Conservation (phyloP, 2,888 invertebrate genomes). For the Synanthedon tipuliformis region DNA sequence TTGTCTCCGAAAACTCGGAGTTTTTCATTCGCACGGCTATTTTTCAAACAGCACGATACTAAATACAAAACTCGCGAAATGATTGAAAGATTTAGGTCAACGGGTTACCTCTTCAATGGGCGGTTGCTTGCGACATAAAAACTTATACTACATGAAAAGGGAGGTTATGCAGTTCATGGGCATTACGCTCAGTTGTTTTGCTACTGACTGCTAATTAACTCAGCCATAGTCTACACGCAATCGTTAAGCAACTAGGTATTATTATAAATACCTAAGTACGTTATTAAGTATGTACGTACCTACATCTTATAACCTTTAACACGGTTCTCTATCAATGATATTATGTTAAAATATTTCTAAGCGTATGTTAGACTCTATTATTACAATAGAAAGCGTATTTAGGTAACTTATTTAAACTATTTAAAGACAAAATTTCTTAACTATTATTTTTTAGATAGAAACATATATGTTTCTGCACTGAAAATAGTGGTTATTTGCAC, state of each 20-base stretch:
- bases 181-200: slow-evolving; percentile 28
- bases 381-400: too few relatives aligned
- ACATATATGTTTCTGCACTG: too few relatives aligned
- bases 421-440: too few relatives aligned
- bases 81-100: slow-evolving; percentile 60
- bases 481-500: too few relatives aligned
- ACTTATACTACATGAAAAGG: slow-evolving; percentile 19
- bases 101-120: slow-evolving; percentile 35
- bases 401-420: too few relatives aligned
- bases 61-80: slow-evolving; percentile 30
- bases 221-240: neutral
- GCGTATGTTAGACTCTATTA: too few relatives aligned
- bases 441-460: too few relatives aligned
- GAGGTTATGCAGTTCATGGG: slow-evolving; percentile 39
- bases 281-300: too few relatives aligned
- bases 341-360: too few relatives aligned
- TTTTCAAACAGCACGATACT: slow-evolving; percentile 57
- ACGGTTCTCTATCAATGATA: too few relatives aligned
- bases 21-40: slow-evolving; percentile 53
- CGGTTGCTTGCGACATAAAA: slow-evolving; percentile 26
- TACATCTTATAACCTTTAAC: too few relatives aligned
- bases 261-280: neutral
- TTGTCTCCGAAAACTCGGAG: slow-evolving; percentile 56
- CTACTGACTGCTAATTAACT: slow-evolving; percentile 36
- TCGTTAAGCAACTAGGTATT: neutral